Base-by-base conservation (phyloP, 2,888 invertebrate genomes). In the Subacronicta megacephala region DNA sequence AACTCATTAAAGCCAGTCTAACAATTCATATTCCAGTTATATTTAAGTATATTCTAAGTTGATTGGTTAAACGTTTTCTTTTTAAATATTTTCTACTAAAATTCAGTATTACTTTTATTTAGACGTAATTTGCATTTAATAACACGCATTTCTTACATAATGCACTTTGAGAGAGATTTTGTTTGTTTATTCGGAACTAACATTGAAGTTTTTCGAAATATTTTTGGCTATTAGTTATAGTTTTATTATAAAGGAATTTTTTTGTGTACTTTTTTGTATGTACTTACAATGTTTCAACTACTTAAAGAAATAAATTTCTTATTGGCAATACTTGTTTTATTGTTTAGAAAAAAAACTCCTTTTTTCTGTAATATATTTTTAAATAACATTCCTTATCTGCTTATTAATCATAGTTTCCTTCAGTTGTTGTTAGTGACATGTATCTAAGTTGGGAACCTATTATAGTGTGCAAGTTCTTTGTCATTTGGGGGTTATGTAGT, bases 281-380 rank as follows among this genome's bases (percentile, higher is more conserved):
- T 92, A 93, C 90, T 92, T 92, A 92, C 82, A 80, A 83, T 84
- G 84, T 89, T 90, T 89, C 85, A 83, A 85, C 75, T 85, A 83
- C 80, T 86, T 87, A 71, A 78, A 82, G 78, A 84, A 89, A 86
- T 89, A 90, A 87, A 90, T 78, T 87, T 88, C 87, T 89, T 85
- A 90, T 89, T 89, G 87, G 87, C 87, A 82, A 56, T 13, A 2
- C 12, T 33, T 56, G 50, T 69, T 66, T 74, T 51, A 41, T 61
- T 57, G 4, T 16, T 23, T 18, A 16, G 15, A 40, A n/a, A 26
- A 12, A 40, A n/a, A 26, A 12, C 5, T 31, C n/a, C n/a, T 31
- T 3, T 31, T n/a, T 31, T n/a, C n/a, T n/a, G 6, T 31, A 31
- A 3, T 31, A 5, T 4, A n/a, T 31, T 3, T 9, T 26, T 0